phyloP scores from a whole-genome alignment of 1,140 invertebrate species.

The Drosophila mayri region DNA sequence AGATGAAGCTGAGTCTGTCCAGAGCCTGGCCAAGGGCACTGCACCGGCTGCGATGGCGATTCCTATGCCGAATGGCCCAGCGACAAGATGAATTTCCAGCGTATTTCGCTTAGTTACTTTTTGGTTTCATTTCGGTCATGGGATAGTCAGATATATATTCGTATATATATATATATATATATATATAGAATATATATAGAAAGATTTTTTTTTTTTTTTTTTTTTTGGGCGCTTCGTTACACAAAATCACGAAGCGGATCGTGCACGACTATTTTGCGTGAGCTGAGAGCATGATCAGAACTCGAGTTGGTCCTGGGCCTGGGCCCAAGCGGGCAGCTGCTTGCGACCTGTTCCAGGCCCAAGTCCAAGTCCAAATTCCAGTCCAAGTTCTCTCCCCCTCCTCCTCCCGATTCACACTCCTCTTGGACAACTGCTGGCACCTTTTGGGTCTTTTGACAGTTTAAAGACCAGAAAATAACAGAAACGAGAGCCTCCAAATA shows the following conservation, averaged over 20 bases:
- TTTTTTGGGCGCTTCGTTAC: slow-evolving; percentile 82
- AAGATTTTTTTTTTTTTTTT: slow-evolving; percentile 70
- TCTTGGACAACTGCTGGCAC: slow-evolving; percentile 23
- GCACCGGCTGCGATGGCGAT: slow-evolving; percentile 44
- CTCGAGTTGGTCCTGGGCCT: slow-evolving; percentile 42
- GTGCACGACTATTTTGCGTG: slow-evolving; percentile 85
- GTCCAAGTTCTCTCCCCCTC: background rate
- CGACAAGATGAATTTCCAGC: slow-evolving; percentile 77
- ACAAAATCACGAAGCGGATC: slow-evolving; percentile 85
- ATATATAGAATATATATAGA: slow-evolving; percentile 35
- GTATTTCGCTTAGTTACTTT: slow-evolving; percentile 74
- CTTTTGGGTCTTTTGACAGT: slow-evolving; percentile 44
- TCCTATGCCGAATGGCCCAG: slow-evolving; percentile 33
- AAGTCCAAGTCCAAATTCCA: background rate
- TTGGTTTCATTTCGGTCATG: slow-evolving; percentile 68
- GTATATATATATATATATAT: slow-evolving; percentile 8
- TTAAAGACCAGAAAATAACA: slow-evolving; percentile 22
- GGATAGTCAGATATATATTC: slow-evolving; percentile 43
- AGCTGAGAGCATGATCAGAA: slow-evolving; percentile 84
- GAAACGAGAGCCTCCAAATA: slow-evolving; percentile 38
- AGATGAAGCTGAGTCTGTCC: background rate
- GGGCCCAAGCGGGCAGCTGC: slow-evolving; percentile 42
- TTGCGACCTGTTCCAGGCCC: slow-evolving; percentile 34
- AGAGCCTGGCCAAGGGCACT: slow-evolving; percentile 8
- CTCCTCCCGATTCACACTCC: slow-evolving; percentile 25